Conservation (phyloP, 1,140 invertebrate genomes). For the Drosophila erecta region DNA sequence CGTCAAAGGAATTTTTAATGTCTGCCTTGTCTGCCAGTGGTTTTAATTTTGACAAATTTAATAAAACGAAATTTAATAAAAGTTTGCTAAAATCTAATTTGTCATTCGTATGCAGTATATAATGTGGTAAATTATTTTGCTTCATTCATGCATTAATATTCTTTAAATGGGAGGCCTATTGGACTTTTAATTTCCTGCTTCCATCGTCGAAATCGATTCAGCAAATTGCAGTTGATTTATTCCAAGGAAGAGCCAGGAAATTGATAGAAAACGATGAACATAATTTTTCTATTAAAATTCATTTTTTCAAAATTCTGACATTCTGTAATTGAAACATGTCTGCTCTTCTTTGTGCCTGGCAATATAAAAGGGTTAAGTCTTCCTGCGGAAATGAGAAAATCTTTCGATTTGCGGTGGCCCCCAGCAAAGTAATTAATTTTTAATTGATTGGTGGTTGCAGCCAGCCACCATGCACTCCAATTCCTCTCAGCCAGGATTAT, state of each 20-base stretch:
- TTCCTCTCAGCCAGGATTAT: conserved; percentile 17
- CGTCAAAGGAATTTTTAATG: conserved; percentile 11
- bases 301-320: background rate
- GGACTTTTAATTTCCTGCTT: conserved; percentile 20
- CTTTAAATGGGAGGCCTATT: background rate
- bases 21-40: conserved; percentile 4
- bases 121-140: no score
- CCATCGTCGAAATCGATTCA: conserved; percentile 3
- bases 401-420: conserved; percentile 18
- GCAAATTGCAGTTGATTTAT: conserved; percentile 23
- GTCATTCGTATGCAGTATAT: no score
- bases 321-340: conserved; percentile 6
- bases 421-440: conserved; percentile 51
- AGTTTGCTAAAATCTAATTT: background rate
- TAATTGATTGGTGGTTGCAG: conserved; percentile 45
- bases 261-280: conserved; percentile 7
- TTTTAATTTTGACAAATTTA: background rate
- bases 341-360: no score
- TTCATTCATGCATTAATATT: no score
- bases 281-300: conserved; percentile 15
- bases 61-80: background rate
- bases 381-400: conserved; percentile 42
- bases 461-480: conserved; percentile 19
- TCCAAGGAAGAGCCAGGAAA: conserved; percentile 16
- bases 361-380: conserved; percentile 16